Percentiles rank a stretch among this genome's conserved stretches.
phyloP scores from a whole-genome alignment of 2,113 vertebrate genomes.

The Potamarius usumacintae region DNA sequence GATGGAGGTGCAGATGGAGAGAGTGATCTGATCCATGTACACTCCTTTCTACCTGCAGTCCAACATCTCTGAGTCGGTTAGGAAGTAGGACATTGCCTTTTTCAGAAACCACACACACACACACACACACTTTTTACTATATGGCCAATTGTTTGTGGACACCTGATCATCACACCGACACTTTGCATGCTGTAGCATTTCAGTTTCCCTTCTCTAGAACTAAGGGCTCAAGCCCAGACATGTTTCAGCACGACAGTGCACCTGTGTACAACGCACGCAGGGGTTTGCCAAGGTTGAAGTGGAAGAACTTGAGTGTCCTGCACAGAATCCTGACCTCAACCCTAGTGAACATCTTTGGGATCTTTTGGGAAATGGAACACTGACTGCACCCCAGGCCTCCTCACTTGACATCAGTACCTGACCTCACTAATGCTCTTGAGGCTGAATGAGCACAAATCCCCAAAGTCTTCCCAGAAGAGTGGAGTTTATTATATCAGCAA shows the following conservation, averaged over 20 bases:
- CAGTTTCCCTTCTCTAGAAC: neutral
- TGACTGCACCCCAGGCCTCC: neutral
- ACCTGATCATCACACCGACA: neutral
- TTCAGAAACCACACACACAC: constrained; percentile 8
- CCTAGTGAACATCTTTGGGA: neutral
- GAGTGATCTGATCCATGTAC: constrained; percentile 74
- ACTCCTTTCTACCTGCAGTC: constrained; percentile 75
- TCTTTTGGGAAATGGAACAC: neutral
- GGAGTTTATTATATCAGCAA: neutral
- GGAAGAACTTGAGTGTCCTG: neutral
- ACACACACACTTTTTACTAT: neutral
- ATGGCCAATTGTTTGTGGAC: neutral
- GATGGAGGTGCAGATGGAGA: constrained; percentile 80
- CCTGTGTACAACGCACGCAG: neutral
- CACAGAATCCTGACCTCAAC: neutral
- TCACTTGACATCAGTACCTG: neutral
- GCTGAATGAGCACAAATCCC: neutral
- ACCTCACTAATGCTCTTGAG: neutral
- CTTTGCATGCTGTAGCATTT: neutral
- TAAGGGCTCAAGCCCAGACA: neutral
- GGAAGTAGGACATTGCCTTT: constrained; percentile 40
- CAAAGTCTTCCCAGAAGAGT: neutral
- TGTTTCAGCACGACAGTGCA: neutral
- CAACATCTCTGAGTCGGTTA: constrained; percentile 40
- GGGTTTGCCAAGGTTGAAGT: neutral